Conservation (phyloP, 1,140 invertebrate species). For the Doryteuthis pealeii region DNA sequence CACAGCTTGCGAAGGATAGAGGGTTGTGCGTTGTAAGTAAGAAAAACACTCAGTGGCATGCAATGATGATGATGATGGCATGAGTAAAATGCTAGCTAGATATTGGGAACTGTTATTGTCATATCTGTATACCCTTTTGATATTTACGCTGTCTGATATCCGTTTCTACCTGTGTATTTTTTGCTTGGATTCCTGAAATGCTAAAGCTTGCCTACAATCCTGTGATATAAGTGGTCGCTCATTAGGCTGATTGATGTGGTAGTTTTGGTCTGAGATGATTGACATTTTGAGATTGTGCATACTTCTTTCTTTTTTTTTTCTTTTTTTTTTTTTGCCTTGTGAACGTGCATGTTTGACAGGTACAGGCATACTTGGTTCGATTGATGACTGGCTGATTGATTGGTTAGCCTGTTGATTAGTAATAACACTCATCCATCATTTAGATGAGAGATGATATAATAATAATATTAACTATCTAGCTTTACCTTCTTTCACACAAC, state of each 20-base stretch:
- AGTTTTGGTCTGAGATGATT: neutral
- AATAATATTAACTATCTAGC: no score
- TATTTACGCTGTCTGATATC: neutral
- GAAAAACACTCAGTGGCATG: constrained; percentile 9
- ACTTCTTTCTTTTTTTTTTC: no score
- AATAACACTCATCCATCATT: no score
- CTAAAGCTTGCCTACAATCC: neutral
- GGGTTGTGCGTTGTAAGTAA: constrained; percentile 17
- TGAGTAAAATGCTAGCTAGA: neutral
- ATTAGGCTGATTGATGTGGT: neutral
- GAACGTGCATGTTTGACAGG: constrained; percentile 5
- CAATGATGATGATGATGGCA: neutral
- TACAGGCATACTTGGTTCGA: neutral
- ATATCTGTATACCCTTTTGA: neutral
- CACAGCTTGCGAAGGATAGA: constrained; percentile 15
- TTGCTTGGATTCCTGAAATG: neutral
- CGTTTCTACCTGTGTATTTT: no score
- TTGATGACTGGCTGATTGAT: neutral
- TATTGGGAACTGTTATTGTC: neutral
- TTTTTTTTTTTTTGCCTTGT: neutral
- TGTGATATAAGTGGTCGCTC: neutral
- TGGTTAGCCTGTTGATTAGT: no score
- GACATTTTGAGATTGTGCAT: no score
- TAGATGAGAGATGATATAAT: no score
- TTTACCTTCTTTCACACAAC: no score